Evolutionary conservation across 2,797 vertebrate genomes (phyloP).

Genomic region (Cryptoblepharus egeriae): DNA sequence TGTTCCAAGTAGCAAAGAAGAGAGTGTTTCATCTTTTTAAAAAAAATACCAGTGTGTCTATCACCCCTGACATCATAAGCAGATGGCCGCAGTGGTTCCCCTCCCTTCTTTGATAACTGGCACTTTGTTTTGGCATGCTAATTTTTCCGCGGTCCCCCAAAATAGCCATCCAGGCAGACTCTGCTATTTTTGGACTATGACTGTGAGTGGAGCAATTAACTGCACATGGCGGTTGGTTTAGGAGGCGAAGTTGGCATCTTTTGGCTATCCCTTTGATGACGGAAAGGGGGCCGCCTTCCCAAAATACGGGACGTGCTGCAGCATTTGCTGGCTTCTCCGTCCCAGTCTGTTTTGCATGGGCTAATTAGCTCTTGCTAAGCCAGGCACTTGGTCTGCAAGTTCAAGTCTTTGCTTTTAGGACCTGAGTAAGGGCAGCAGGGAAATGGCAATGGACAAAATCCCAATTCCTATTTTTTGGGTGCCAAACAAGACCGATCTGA

Average conservation of each 20-base stretch:
- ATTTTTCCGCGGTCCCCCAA: constrained; percentile 60
- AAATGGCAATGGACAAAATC: constrained; percentile 32
- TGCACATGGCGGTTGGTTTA: constrained; percentile 60
- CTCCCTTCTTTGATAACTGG: constrained; percentile 46
- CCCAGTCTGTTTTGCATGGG: constrained; percentile 44
- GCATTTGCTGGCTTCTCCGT: constrained; percentile 49
- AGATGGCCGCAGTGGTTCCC: constrained; percentile 61
- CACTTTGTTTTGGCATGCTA: constrained; percentile 60
- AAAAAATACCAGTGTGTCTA: not conserved
- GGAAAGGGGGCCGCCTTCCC: constrained; percentile 46
- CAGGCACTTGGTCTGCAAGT: constrained; percentile 53
- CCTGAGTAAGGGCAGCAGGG: constrained; percentile 35
- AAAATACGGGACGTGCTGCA: constrained; percentile 55
- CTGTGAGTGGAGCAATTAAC: constrained; percentile 52
- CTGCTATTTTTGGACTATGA: constrained; percentile 59
- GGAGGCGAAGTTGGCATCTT: constrained; percentile 57
- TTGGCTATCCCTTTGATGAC: constrained; percentile 58
- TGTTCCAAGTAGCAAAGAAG: constrained; percentile 37
- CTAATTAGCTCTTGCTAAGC: constrained; percentile 44
- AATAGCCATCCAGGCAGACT: constrained; percentile 60
- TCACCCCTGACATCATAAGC: constrained; percentile 44
- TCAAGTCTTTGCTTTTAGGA: constrained; percentile 56
- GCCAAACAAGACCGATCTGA: constrained; percentile 12
- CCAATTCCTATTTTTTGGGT: constrained; percentile 45
- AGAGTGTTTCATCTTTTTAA: not conserved